Base-by-base conservation (phyloP, 2,113 vertebrate species). In the Cephalopterus ornatus region DNA sequence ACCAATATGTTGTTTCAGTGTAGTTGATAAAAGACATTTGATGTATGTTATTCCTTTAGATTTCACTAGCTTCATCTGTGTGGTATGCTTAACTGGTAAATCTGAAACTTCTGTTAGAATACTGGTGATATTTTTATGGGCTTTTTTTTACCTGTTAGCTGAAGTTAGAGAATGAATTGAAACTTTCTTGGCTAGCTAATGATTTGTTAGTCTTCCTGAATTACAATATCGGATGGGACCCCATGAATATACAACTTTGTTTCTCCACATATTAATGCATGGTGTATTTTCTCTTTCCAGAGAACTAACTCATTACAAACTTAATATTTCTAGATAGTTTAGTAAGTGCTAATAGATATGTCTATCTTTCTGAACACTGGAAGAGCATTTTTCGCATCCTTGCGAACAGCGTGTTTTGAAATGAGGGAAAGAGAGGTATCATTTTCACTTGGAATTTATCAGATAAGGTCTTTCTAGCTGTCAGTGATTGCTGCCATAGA, bases 361-460 rank as follows among this genome's bases (percentile, higher is more conserved):
- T 65, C 9, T 59, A 8, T 77, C 21, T 47, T 80, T 85, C 27
- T 92, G 41, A n/a, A 62, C 18, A n/a, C 16, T 74, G 20, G 22
- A 66, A 92, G 18, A 91, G 39, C 12, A 71, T 61, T 84, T 92
- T 80, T 86, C 47, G 71, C 35, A 70, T 71, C 88, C 35, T 46
- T 66, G 12, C 20, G 67, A 85, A 77, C 17, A 30, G 14, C 67
- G 33, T 91, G 22, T 91, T 92, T 91, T 66, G 42, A 63, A 77
- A 85, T 39, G 42, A 23, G n/a, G 17, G 71, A 59, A 17, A 53
- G 19, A 66, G 52, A 87, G 55, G 50, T 68, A 49, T 83, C 11
- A 59, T 97, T 96, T 97, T 96, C 67, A 55, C 24, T 93, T 58
- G 61, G 41, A 42, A 52, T 74, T 85, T 95, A 88, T 55, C 46